Percentiles rank a stretch among this genome's conserved stretches.
These are phyloP conservation scores for Xenopus petersii DNA, from an alignment of 2,797 vertebrate genomes.

Conservation along the genomic window DNA sequence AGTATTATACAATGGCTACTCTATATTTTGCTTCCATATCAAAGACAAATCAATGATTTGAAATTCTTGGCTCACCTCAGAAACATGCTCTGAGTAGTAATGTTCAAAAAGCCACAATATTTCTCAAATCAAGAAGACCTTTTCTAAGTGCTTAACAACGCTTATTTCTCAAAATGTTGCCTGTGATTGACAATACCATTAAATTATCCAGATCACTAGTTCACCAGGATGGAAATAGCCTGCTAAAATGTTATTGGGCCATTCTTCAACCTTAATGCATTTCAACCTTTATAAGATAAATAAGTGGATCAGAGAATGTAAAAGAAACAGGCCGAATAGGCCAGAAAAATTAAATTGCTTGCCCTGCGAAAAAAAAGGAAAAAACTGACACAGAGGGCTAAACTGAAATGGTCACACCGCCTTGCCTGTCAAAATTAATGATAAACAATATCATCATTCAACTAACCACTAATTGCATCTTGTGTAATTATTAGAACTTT, in stretches of 20 bases:
- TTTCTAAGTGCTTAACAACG: neutral
- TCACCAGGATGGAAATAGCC: conserved; percentile 39
- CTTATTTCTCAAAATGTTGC: conserved; percentile 5
- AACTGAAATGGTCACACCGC: neutral
- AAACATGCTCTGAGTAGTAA: neutral
- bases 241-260: conserved; percentile 47
- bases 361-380: neutral
- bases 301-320: conserved; percentile 18
- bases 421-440: conserved; percentile 25
- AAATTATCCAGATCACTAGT: conserved; percentile 45
- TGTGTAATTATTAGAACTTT: conserved; percentile 15
- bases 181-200: conserved; percentile 4
- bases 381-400: neutral
- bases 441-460: conserved; percentile 28
- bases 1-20: conserved; percentile 3
- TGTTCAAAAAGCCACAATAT: neutral
- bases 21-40: conserved; percentile 5
- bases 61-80: neutral
- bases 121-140: conserved; percentile 8
- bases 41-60: neutral
- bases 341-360: conserved; percentile 10
- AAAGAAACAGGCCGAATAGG: neutral
- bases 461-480: conserved; percentile 14
- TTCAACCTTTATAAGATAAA: conserved; percentile 29
- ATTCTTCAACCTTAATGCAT: conserved; percentile 4